Conservation (phyloP, 2,797 vertebrate genomes). For the Naso thynnoides region DNA sequence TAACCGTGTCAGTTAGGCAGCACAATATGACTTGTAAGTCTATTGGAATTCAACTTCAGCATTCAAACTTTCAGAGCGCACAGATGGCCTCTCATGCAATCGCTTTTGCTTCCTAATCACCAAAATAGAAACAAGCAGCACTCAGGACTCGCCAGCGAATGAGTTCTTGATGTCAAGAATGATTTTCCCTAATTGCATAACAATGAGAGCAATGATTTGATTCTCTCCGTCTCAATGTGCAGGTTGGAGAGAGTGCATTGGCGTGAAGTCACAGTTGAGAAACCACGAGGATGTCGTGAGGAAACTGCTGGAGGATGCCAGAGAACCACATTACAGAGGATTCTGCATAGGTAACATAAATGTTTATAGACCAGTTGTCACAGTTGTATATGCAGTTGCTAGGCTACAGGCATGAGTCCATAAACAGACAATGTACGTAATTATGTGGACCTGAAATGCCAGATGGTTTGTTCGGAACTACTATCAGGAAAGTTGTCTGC, state of each 20-base stretch:
- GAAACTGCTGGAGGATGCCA: slow-evolving; percentile 81
- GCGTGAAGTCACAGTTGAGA: slow-evolving; percentile 78
- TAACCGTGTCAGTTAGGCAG: background rate
- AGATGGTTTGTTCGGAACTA: too few species aligned
- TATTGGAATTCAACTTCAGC: slow-evolving; percentile 1
- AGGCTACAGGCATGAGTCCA: background rate
- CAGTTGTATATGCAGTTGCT: background rate
- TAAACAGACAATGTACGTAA: background rate
- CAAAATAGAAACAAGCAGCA: slow-evolving; percentile 6
- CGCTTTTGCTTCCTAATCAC: slow-evolving; percentile 39
- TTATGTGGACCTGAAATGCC: too few species aligned
- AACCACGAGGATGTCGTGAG: slow-evolving; percentile 72
- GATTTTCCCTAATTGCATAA: slow-evolving; percentile 38
- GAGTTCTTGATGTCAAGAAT: slow-evolving; percentile 45
- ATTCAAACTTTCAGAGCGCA: slow-evolving; percentile 19
- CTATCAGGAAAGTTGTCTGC: too few species aligned
- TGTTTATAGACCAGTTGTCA: background rate
- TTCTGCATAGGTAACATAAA: slow-evolving; percentile 76
- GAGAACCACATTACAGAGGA: slow-evolving; percentile 77
- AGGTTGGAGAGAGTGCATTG: slow-evolving; percentile 85
- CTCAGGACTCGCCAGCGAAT: slow-evolving; percentile 44
- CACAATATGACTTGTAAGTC: slow-evolving; percentile 2
- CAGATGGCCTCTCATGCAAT: slow-evolving; percentile 23
- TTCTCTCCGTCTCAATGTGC: slow-evolving; percentile 24
- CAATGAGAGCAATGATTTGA: slow-evolving; percentile 24